Evolutionary conservation across 2,888 invertebrate genomes (phyloP).

Genomic region (Lasius platythorax): DNA sequence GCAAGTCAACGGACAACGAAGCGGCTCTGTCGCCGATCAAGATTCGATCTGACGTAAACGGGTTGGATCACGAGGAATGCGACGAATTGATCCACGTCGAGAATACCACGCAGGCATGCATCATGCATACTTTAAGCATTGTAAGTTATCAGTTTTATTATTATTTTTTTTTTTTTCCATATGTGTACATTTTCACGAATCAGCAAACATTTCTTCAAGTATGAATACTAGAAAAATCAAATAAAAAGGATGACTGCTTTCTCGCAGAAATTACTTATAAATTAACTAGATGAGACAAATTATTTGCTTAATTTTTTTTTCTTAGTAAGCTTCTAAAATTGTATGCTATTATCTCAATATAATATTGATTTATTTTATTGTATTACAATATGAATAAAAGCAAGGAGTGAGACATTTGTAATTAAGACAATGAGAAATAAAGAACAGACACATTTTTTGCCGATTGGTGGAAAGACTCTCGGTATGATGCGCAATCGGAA

Average conservation of each 20-base stretch:
- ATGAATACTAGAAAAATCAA: not conserved
- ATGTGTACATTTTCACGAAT: not conserved
- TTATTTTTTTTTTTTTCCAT: not conserved
- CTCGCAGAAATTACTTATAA: not conserved
- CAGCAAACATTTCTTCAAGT: not conserved
- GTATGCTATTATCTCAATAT: not conserved
- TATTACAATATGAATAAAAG: not conserved
- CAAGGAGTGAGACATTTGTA: not conserved
- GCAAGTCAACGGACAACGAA: constrained; percentile 87
- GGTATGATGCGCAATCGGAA: not conserved
- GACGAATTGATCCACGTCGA: constrained; percentile 87
- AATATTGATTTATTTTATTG: not conserved
- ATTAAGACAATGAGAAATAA: not conserved
- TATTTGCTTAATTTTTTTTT: not conserved
- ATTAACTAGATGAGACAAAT: not conserved
- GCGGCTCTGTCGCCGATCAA: constrained; percentile 85
- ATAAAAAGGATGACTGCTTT: not conserved
- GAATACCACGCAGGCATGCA: constrained; percentile 86
- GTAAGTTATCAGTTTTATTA: constrained; percentile 83
- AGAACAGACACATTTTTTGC: not conserved
- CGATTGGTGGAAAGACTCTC: not conserved
- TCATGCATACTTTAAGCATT: constrained; percentile 87
- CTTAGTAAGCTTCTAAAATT: not conserved
- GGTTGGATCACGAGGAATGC: constrained; percentile 87
- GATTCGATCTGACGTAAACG: constrained; percentile 82